Conservation (phyloP, 2,113 vertebrate genomes). For the Oceanites oceanicus region DNA sequence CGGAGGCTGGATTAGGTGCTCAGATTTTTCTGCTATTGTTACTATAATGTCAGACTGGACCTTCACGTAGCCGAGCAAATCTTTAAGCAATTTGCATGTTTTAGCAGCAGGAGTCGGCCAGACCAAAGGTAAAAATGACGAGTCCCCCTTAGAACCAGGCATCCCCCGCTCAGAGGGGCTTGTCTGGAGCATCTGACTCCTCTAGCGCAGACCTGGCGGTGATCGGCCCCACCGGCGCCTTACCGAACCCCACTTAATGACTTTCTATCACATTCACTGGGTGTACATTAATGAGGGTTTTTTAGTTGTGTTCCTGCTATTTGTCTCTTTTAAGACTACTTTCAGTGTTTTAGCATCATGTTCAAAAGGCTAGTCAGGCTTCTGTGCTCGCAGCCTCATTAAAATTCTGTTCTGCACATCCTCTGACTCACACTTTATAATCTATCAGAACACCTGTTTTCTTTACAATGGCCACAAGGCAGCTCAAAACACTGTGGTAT, state of each 20-base stretch:
- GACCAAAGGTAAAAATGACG: neutral
- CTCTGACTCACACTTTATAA: constrained; percentile 86
- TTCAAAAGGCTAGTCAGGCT: constrained; percentile 82
- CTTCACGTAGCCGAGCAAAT: neutral
- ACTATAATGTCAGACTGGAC: neutral
- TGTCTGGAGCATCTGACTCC: neutral
- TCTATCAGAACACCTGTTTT: constrained; percentile 89
- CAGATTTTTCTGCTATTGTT: neutral
- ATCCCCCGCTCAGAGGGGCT: neutral
- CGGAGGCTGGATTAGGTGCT: neutral
- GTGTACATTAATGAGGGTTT: constrained; percentile 72
- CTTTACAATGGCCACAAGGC: constrained; percentile 87
- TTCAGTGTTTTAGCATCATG: constrained; percentile 78
- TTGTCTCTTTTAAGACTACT: constrained; percentile 77
- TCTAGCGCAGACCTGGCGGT: neutral
- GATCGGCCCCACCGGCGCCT: constrained; percentile 22
- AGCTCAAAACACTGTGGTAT: constrained; percentile 86
- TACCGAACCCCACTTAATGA: constrained; percentile 50
- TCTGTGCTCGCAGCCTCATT: constrained; percentile 77
- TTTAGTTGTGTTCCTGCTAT: constrained; percentile 66
- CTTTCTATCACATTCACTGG: constrained; percentile 50
- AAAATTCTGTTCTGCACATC: constrained; percentile 83
- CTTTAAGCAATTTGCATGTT: neutral
- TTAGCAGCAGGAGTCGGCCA: neutral
- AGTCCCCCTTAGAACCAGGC: neutral